Base-by-base conservation (phyloP, 2,888 invertebrate species). In the Penaeus monodon region DNA sequence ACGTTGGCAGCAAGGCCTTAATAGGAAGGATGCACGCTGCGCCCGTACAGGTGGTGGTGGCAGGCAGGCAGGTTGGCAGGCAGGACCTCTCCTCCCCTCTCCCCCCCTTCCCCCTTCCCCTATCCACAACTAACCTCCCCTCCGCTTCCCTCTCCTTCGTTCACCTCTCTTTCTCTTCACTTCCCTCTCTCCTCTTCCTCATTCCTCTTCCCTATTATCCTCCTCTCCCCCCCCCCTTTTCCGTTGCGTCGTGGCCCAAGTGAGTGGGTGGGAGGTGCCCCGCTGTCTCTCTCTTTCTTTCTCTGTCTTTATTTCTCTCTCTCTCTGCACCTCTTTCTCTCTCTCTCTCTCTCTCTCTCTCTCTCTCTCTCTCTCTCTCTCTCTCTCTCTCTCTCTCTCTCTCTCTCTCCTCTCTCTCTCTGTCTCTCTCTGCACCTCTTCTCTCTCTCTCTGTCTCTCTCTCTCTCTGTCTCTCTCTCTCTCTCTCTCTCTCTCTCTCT, bases 401-500 rank as follows among this genome's bases (percentile, higher is more conserved):
- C 3, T 33, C 33, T 3, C 33, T 3, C 3, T 3, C 3, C 2
- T 33, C 2, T 1, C 2, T 33, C 2, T 1, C 3, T 1, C 3
- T 3, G 2, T 3, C 3, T 3, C 3, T 1, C 2, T 33, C 2
- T 1, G 33, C 3, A 3, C 12, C 27, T 27, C 12, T 12, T 68
- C 68, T 68, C 12, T 10, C 12, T 10, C 12, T 68, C 68, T 68
- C 68, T 68, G 3, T 10, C 12, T 10, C 12, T 68, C 68, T 33
- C 3, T 3, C 33, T 3, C 33, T 33, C 33, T 33, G 1, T 33
- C 33, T 3, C 33, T 3, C 3, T 3, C 3, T 1, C 2, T 33
- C 2, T 1, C 2, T 33, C 2, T 1, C 3, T 1, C 3, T 3
- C 33, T 3, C 3, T 3, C 3, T 1, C 2, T 33, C 2, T 1